Evolutionary conservation across 2,113 vertebrate genomes (phyloP).

Genomic region (Spizaetus ornatus): DNA sequence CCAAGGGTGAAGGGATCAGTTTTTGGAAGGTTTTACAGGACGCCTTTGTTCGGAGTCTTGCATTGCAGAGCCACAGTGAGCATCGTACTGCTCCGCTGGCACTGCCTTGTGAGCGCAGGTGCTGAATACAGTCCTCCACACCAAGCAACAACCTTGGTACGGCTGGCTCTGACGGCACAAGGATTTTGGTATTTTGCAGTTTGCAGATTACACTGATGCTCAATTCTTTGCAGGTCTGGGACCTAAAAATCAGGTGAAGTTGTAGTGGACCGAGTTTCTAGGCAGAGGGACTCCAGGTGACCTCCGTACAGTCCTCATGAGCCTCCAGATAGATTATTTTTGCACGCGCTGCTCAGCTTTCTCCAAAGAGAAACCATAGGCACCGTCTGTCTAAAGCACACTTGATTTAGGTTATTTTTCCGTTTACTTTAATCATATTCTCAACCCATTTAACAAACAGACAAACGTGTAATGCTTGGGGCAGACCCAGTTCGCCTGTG

Average conservation of each 20-base stretch:
- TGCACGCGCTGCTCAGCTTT: not conserved
- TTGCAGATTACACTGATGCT: not conserved
- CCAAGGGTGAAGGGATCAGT: not conserved
- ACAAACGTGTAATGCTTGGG: slow-evolving; percentile 57
- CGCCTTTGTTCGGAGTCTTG: not conserved
- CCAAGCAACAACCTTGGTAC: not conserved
- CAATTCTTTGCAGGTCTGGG: not conserved
- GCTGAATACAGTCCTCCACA: fast-evolving
- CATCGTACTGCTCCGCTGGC: fast-evolving
- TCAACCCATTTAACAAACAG: slow-evolving; percentile 44
- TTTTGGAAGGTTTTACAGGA: not conserved
- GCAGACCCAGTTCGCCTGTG: slow-evolving; percentile 60
- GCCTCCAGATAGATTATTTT: not conserved
- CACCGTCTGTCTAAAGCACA: not conserved
- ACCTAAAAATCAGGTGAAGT: not conserved
- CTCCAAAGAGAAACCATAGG: not conserved
- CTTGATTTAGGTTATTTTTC: slow-evolving; percentile 25
- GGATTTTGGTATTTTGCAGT: not conserved
- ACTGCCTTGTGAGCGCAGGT: not conserved
- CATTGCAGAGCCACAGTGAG: not conserved
- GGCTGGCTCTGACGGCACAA: not conserved
- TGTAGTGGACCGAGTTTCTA: not conserved
- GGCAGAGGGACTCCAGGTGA: not conserved
- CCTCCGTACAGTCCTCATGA: not conserved
- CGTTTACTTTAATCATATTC: slow-evolving; percentile 53